Evolutionary conservation across 1,140 invertebrate species (phyloP), one percentile per base, ranked within the genome.

Genomic region (Drosophila subpulchrella): DNA sequence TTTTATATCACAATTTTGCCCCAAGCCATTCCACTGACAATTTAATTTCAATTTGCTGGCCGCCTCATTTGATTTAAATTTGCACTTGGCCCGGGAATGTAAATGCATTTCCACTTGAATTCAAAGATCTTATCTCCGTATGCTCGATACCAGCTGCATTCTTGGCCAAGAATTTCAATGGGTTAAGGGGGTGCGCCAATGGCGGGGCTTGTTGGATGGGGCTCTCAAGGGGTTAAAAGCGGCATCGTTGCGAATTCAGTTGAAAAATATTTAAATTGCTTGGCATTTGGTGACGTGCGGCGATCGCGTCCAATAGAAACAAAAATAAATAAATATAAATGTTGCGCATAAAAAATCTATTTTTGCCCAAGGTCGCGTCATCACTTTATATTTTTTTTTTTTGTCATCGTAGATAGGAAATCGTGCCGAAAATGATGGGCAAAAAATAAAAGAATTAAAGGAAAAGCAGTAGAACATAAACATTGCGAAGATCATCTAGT

Each of bases 361-460:
- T 88, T 88, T 62, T 27, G 83, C 88, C 71, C 83, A 88, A 88
- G 83, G 83, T 88, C 83, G 75, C 72, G 72, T 89, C 83, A 83
- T 80, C 80, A 86, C 70, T 76, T 75, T 76, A 58, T 71, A 51
- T 65, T 53, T 58, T 55, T 39, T 17, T 41, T 60, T 72, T 59
- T 74, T 3, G 10, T 38, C 12, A 41, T 38, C 41, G 32, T 11
- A 13, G 12, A 63, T 30, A 39, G 24, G 55, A 46, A 55, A 34
- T 32, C 30, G 20, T 44, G 60, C 13, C 32, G 10, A 32, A 47
- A 10, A 12, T 24, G 17, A 42, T 4, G 32, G n/a, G n/a, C 12
- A 47, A 32, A 12, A 48, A 63, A 44, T 30, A 24, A 34, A 50
- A 17, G 13, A 38, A 38, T 13, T 11, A 17, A 8, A 41, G 38